Percentiles rank a stretch among this genome's conserved stretches.
phyloP scores from a whole-genome alignment of 2,113 vertebrate genomes.

The Jaculus jaculus region DNA sequence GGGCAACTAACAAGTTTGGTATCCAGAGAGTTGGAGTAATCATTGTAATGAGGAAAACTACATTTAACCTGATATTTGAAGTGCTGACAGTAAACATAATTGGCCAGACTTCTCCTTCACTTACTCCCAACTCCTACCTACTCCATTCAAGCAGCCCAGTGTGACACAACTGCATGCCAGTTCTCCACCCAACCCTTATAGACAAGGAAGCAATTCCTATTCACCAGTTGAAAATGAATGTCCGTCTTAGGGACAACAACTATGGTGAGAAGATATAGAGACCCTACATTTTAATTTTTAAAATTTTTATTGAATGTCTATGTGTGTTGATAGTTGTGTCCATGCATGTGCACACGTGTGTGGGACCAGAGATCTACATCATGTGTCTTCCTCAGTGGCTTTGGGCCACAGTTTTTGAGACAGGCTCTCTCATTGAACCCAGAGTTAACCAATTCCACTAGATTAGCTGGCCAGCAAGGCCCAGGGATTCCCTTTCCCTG shows the following conservation, averaged over 20 bases:
- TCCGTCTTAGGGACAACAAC: neutral
- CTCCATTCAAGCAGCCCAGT: neutral
- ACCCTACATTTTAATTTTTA: too few species aligned
- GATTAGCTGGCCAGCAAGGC: too few species aligned
- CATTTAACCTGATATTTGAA: neutral
- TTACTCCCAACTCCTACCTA: neutral
- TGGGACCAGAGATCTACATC: too few species aligned
- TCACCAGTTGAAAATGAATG: neutral
- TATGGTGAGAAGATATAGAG: neutral
- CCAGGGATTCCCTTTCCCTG: too few species aligned
- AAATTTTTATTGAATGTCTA: too few species aligned
- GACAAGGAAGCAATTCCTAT: neutral
- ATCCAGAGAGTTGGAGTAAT: neutral
- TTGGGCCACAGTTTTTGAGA: neutral
- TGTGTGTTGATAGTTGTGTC: too few species aligned
- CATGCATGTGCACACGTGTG: too few species aligned
- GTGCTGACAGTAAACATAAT: neutral
- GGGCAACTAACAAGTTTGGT: neutral
- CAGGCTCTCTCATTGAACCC: too few species aligned
- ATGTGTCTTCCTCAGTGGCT: too few species aligned
- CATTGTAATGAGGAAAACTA: neutral
- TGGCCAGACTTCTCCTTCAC: neutral
- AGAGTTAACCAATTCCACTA: too few species aligned
- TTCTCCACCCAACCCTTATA: neutral
- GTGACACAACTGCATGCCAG: neutral